phyloP scores from a whole-genome alignment of 2,888 invertebrate genomes.

The Ditula angustiorana region DNA sequence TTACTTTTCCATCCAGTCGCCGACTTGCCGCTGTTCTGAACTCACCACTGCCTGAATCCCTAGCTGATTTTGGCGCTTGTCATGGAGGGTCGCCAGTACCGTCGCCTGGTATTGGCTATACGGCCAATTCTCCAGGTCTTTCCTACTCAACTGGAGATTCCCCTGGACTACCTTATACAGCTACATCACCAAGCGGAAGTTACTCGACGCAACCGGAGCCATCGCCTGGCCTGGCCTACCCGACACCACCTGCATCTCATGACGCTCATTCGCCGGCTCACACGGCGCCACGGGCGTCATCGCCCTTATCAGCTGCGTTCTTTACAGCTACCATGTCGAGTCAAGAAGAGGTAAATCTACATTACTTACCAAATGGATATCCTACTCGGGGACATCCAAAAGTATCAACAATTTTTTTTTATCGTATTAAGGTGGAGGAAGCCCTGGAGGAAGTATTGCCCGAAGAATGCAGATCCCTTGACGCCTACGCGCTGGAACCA shows the following conservation, averaged over 20 bases:
- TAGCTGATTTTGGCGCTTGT: conserved; percentile 93
- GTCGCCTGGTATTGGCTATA: conserved; percentile 82
- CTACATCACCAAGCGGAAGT: conserved; percentile 73
- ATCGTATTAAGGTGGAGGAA: conserved; percentile 88
- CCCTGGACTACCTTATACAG: conserved; percentile 72
- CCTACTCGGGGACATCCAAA: neutral
- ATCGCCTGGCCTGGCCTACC: conserved; percentile 92
- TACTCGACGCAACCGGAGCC: conserved; percentile 75
- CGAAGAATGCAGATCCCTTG: conserved; percentile 88
- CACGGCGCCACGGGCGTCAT: conserved; percentile 89
- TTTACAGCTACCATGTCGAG: conserved; percentile 94
- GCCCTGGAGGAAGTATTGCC: conserved; percentile 94
- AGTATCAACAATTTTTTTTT: neutral
- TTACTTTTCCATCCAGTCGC: conserved; percentile 88
- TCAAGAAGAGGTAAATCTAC: conserved; percentile 87
- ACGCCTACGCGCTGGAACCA: conserved; percentile 87
- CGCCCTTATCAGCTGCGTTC: conserved; percentile 93
- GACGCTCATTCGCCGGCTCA: conserved; percentile 90
- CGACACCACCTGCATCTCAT: conserved; percentile 95
- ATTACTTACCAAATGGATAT: neutral
- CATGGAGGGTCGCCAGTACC: conserved; percentile 85
- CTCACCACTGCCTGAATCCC: conserved; percentile 91
- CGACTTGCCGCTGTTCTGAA: conserved; percentile 91
- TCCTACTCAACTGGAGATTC: conserved; percentile 90
- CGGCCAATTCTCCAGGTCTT: conserved; percentile 87